Evolutionary conservation across 2,113 vertebrate species (phyloP).

Genomic region (Deroptyus accipitrinus): DNA sequence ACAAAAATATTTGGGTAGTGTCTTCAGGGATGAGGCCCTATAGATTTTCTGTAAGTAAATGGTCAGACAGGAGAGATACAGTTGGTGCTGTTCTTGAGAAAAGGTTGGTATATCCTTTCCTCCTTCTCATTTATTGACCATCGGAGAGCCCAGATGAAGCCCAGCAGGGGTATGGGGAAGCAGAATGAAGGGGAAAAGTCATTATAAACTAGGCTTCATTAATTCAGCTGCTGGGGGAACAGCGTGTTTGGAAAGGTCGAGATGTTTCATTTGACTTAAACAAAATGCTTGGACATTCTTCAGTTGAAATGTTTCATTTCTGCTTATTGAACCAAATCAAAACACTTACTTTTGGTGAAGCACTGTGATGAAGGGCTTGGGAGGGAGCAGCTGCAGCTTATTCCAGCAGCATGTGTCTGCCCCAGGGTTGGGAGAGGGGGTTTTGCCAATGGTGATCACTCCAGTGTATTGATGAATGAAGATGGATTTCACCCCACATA

Average conservation of each 20-base stretch:
- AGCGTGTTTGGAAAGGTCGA: neutral
- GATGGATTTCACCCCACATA: neutral
- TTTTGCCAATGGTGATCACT: neutral
- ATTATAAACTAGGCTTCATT: constrained; percentile 45
- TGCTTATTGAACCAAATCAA: constrained; percentile 40
- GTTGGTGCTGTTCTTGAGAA: neutral
- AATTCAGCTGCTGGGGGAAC: neutral
- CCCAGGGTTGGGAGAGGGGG: neutral
- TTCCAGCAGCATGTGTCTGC: neutral
- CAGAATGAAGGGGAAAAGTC: neutral
- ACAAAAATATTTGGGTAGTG: neutral
- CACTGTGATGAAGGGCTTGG: neutral
- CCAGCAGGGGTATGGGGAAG: neutral
- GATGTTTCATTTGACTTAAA: constrained; percentile 40
- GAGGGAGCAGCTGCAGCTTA: neutral
- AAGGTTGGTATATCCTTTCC: neutral
- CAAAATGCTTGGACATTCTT: constrained; percentile 18
- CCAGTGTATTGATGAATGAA: neutral
- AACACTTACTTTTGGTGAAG: neutral
- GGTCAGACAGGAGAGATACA: neutral
- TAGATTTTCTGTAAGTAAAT: neutral
- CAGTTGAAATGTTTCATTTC: neutral
- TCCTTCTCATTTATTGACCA: neutral
- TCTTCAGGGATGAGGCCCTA: neutral
- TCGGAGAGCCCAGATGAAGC: neutral